A percentile compares a stretch with the other conserved stretches of the same genome.
Evolutionary conservation across 2,797 vertebrate genomes (phyloP).

Genomic region (Sebastes taczanowskii): DNA sequence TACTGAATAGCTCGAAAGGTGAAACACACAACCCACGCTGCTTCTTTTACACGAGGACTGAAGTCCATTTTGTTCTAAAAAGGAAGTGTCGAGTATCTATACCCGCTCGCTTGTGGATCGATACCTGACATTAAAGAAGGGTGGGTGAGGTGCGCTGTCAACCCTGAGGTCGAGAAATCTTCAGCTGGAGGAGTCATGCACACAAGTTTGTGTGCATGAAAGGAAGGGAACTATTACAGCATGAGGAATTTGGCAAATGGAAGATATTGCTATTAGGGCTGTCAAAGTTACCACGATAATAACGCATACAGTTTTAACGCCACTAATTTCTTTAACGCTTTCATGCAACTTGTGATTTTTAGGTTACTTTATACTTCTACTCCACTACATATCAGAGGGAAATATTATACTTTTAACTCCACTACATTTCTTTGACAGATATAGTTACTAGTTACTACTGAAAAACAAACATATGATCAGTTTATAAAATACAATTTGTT

Average conservation of each 20-base stretch:
- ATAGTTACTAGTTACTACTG: too few relatives aligned
- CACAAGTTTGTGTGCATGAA: slow-evolving; percentile 6
- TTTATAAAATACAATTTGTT: too few relatives aligned
- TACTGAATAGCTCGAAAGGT: slow-evolving; percentile 56
- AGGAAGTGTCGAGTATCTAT: slow-evolving; percentile 30
- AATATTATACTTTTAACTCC: too few relatives aligned
- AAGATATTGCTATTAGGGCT: background rate
- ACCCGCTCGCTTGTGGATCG: slow-evolving; percentile 40
- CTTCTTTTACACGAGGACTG: slow-evolving; percentile 26
- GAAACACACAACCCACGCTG: slow-evolving; percentile 48
- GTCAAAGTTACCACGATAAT: too few relatives aligned
- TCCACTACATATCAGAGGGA: too few relatives aligned
- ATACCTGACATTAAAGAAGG: slow-evolving; percentile 46
- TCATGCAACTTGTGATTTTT: too few relatives aligned
- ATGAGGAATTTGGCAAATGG: slow-evolving; percentile 5
- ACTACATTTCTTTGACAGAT: too few relatives aligned
- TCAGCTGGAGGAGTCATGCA: background rate
- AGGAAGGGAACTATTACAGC: background rate
- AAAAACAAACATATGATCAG: too few relatives aligned
- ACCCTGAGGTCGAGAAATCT: slow-evolving; percentile 34
- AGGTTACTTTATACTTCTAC: too few relatives aligned
- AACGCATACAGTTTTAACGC: too few relatives aligned
- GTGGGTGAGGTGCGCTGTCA: slow-evolving; percentile 22
- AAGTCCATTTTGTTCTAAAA: slow-evolving; percentile 54
- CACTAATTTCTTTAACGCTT: too few relatives aligned